Percentiles rank a stretch among this genome's conserved stretches.
Conservation (phyloP, 2,797 vertebrate species). For the Botia almorhae region DNA sequence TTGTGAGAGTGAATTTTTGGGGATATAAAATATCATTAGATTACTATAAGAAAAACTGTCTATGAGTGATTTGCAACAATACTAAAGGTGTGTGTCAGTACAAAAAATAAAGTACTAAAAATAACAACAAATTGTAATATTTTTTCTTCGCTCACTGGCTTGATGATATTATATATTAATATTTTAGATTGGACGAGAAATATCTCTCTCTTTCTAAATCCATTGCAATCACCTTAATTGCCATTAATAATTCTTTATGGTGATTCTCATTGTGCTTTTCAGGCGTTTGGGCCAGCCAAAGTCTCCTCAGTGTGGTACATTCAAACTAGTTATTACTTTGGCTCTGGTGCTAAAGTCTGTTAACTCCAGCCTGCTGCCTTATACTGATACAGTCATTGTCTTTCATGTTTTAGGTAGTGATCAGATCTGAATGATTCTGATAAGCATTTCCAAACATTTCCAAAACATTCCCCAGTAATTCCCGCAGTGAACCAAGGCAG, state of each 20-base stretch:
- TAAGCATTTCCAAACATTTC: slow-evolving; percentile 26
- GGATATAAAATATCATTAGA: too few relatives aligned
- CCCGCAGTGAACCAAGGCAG: slow-evolving; percentile 2
- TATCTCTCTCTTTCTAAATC: background rate
- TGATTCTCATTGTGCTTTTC: background rate
- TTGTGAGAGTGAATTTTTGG: too few relatives aligned
- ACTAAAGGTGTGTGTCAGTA: background rate
- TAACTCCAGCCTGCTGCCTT: background rate
- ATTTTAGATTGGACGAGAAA: background rate
- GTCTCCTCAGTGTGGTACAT: background rate
- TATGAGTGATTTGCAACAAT: too few relatives aligned
- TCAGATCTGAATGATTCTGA: slow-evolving; percentile 14
- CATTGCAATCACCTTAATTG: background rate
- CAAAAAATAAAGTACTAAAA: background rate
- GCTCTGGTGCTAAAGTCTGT: background rate
- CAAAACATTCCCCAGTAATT: slow-evolving; percentile 21
- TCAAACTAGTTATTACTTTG: background rate
- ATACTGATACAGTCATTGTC: background rate
- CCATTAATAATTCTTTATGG: background rate
- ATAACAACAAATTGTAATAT: background rate
- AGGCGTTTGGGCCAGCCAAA: background rate
- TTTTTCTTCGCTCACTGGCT: background rate
- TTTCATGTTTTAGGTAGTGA: slow-evolving; percentile 22
- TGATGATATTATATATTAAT: background rate
- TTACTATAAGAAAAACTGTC: too few relatives aligned